Base-by-base conservation (phyloP, 2,888 invertebrate species). In the Luperina nickerlii region DNA sequence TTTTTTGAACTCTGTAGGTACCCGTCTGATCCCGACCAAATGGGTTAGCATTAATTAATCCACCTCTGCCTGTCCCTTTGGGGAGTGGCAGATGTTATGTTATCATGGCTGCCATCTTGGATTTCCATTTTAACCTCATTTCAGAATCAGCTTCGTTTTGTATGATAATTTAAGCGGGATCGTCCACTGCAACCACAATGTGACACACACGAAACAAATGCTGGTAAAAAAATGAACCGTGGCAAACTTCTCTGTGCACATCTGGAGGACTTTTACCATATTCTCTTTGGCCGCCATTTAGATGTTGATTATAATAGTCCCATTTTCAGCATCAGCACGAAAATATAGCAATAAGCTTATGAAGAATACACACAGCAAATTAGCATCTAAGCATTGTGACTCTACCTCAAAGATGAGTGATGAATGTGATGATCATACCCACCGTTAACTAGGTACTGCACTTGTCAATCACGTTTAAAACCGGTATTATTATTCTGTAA, bases 71-170 rank as follows among this genome's bases (percentile, higher is more conserved):
- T 51, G 27, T 7, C 48, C 18, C 32, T 32, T 32, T 18, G 18
- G 13, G n/a, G 32, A 60, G 48, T 45, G 18, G 18, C 18, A 9
- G 8, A 27, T 63, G 27, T 51, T 27, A 8, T n/a, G 20, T 15
- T 76, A 27, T 24, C 24, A 27, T 76, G 42, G 54, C 11, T 32
- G 45, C 77, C 77, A 77, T 66, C 18, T 54, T 77, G 77, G 2
- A 66, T 66, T 45, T 66, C n/a, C 24, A 13, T 38, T 57, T 57
- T 78, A 67, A 66, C 79, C 48, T 48, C 2, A 78, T 67, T 78
- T 57, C 57, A 67, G 20, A 67, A 57, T 57, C 24, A 18, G 38
- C 38, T 67, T n/a, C 13, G 42, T n/a, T 67, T n/a, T 42, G 15
- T n/a, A 42, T 42, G 15, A 67, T 42, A 67, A 38, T 66, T 66